Evolutionary conservation across 2,113 vertebrate genomes (phyloP), one percentile per base, ranked within the genome.

Genomic region (Glaucidium brasilianum): DNA sequence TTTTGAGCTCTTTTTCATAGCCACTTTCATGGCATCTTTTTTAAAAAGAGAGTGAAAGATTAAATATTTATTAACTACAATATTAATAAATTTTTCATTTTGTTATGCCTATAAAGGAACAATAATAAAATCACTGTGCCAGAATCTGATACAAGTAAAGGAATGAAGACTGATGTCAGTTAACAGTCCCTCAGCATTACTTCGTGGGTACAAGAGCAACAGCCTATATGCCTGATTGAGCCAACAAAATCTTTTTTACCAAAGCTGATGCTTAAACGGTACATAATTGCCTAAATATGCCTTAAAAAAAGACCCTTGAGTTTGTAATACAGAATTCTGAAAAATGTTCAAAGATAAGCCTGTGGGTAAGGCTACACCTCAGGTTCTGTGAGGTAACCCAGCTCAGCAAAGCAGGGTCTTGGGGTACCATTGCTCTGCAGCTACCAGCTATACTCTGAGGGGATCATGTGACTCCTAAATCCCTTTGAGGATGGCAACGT

Each of bases 11-110:
- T 78, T 81, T 81, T 67, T 55, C 52, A 60, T 16, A 71, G 64
- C 15, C 29, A 71, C 20, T 68, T 72, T 35, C 0, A 0, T 8
- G 11, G 20, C 7, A 66, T 6, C 2, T 45, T 59, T 81, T 74
- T 55, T 13, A 6, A 67, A 62, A 63, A 63, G 8, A 55, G 10
- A 41, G 43, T 45, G 19, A 43, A 58, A 75, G 7, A 74, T 50
- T 47, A 58, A 90, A 43, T 75, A 72, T 81, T 77, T 81, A 67
- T 39, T 67, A 88, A 47, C 23, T 27, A 75, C 10, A 73, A 25
- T 20, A 16, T 37, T n/a, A 71, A 37, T 58, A 58, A 59, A 10
- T n/a, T 75, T 45, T 69, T 53, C 0, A 0, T 34, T 89, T 78
- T 37, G 32, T 18, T 68, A 32, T 2, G 22, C 1, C 0, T 55